A percentile compares a stretch with the other conserved stretches of the same genome.
Evolutionary conservation across 2,888 invertebrate genomes (phyloP).

Genomic region (Cephalotes varians): DNA sequence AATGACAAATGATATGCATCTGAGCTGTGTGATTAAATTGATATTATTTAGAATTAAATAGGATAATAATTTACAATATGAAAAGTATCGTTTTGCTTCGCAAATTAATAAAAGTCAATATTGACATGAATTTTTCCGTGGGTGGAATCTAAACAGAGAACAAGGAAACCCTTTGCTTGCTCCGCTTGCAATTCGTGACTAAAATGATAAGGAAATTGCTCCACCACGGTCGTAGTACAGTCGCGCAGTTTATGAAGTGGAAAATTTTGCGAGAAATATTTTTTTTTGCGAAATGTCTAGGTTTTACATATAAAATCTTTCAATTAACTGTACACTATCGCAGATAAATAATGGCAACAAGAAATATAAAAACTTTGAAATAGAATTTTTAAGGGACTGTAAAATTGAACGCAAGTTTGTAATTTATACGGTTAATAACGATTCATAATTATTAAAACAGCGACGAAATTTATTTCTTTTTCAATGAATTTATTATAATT

Average conservation of each 20-base stretch:
- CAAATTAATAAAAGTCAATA: not conserved
- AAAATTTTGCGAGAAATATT: slow-evolving; percentile 11
- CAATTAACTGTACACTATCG: not conserved
- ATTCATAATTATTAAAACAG: not conserved
- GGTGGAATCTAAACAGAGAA: not conserved
- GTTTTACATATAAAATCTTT: slow-evolving; percentile 19
- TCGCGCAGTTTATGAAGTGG: slow-evolving; percentile 4
- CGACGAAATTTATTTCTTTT: not conserved
- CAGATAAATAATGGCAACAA: not conserved
- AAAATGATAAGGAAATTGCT: slow-evolving; percentile 40
- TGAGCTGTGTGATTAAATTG: not conserved
- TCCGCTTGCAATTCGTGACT: slow-evolving; percentile 8
- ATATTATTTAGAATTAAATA: not conserved
- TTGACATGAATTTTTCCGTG: not conserved
- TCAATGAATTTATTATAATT: not conserved
- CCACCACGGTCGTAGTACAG: not conserved
- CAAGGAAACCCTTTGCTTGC: not conserved
- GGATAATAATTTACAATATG: not conserved
- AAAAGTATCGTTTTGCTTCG: not conserved
- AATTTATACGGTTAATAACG: not conserved
- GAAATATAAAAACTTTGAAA: not conserved
- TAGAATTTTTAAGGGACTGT: not conserved
- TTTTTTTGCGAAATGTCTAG: not conserved
- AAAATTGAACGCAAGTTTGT: not conserved
- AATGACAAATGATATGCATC: not conserved